Conservation (phyloP, 1,140 invertebrate species). For the Euborellia annulipes region DNA sequence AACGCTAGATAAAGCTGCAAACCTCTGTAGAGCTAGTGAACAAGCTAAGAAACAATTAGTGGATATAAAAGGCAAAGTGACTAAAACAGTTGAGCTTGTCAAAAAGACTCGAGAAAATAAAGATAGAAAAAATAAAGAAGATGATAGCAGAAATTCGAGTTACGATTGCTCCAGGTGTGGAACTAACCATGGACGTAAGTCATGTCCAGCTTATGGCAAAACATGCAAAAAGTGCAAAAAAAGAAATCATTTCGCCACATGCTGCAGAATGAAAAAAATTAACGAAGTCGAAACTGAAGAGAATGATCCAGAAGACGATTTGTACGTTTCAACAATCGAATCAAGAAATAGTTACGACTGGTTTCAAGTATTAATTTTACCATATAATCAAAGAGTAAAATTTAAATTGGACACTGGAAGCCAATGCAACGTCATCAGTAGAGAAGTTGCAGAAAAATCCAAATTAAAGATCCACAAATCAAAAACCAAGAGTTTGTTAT, state of each 20-base stretch:
- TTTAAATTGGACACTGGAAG: background rate
- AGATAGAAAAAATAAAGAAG: background rate
- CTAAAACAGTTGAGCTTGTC: too few species aligned
- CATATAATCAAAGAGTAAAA: background rate
- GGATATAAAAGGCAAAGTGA: too few species aligned
- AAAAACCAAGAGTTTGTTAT: background rate
- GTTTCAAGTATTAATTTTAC: background rate
- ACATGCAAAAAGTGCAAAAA: background rate
- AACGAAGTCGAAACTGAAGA: background rate
- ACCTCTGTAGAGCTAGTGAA: background rate
- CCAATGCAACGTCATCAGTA: background rate
- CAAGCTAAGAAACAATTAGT: background rate
- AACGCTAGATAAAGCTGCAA: background rate
- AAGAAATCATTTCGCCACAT: background rate
- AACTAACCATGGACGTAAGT: background rate
- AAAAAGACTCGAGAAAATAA: too few species aligned
- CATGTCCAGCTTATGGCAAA: background rate
- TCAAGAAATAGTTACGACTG: background rate
- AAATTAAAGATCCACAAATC: background rate
- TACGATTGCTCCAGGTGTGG: slow-evolving; percentile 2
- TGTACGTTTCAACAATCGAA: too few species aligned
- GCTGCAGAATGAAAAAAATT: background rate
- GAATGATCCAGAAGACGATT: background rate
- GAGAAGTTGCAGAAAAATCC: background rate
- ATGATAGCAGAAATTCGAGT: background rate